Percentiles rank a stretch among this genome's conserved stretches.
Conservation (phyloP, 37 sponge, comb jelly and placozoan genomes). For the Haliclona indistincta region DNA sequence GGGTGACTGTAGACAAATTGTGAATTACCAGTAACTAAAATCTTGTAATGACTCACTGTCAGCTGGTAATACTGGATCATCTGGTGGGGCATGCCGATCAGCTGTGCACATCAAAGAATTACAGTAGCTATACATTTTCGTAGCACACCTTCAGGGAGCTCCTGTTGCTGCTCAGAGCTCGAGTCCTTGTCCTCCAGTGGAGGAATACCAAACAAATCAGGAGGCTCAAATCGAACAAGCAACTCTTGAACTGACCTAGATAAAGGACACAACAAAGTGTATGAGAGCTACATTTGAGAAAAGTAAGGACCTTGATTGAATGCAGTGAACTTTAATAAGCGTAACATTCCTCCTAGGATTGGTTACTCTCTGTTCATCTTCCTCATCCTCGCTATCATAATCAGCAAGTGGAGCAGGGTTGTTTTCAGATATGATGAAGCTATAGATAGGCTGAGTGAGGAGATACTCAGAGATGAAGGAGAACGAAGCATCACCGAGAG, state of each 20-base stretch:
- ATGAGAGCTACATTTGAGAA: not conserved
- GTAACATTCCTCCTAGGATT: constrained; percentile 52
- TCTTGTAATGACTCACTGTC: too few species aligned
- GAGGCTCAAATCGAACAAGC: constrained; percentile 75
- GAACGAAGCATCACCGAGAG: constrained; percentile 57
- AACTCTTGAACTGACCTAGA: constrained; percentile 81
- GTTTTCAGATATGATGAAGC: constrained; percentile 60
- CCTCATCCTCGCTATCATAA: constrained; percentile 30
- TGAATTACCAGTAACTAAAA: too few species aligned
- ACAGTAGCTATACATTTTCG: too few species aligned
- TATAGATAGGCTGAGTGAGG: constrained; percentile 80
- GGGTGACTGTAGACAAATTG: too few species aligned
- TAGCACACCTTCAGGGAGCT: too few species aligned
- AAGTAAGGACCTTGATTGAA: constrained; percentile 74
- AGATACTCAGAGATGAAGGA: constrained; percentile 75
- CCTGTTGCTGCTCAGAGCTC: too few species aligned
- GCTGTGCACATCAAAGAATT: too few species aligned
- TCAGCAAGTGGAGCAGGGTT: constrained; percentile 6
- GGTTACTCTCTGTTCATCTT: constrained; percentile 19
- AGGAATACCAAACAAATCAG: constrained; percentile 59
- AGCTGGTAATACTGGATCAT: too few species aligned
- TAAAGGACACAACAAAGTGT: not conserved
- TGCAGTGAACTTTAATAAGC: constrained; percentile 51
- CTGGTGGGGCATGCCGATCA: too few species aligned
- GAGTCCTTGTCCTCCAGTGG: too few species aligned